These are phyloP conservation scores for Leistus spinibarbis DNA, from an alignment of 2,888 invertebrate genomes.

Conservation along the genomic window DNA sequence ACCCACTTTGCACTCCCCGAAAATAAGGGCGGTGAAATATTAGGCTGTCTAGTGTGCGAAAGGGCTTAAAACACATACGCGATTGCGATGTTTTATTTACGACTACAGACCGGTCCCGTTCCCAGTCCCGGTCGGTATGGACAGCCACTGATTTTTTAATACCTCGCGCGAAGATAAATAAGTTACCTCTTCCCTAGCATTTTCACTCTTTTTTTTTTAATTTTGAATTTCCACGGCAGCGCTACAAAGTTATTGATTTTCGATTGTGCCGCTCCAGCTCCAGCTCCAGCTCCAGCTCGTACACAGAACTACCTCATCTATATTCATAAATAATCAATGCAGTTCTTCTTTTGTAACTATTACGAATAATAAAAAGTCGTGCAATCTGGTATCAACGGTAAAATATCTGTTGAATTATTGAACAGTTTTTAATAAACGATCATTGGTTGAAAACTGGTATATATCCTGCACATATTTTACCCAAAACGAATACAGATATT, in stretches of 20 bases:
- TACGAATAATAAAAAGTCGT: not conserved
- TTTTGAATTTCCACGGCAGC: not conserved
- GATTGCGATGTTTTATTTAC: not conserved
- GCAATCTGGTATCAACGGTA: not conserved
- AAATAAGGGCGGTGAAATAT: not conserved
- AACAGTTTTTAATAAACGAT: not conserved
- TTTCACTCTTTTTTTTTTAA: not conserved
- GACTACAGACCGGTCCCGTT: not conserved
- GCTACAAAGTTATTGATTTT: not conserved
- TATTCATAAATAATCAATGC: not conserved
- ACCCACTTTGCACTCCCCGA: not conserved
- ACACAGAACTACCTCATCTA: not conserved
- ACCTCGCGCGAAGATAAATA: not conserved
- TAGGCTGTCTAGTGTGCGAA: not conserved
- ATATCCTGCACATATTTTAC: too few species aligned
- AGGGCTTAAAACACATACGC: not conserved
- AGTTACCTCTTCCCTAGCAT: too few species aligned
- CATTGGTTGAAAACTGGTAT: not conserved
- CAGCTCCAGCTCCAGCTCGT: too few species aligned
- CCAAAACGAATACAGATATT: too few species aligned
- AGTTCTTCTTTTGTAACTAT: not conserved
- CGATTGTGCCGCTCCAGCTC: not conserved
- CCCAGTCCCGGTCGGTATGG: too few species aligned
- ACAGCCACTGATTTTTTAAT: not conserved
- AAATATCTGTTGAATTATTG: not conserved